Evolutionary conservation across 2,797 vertebrate genomes (phyloP).

Genomic region (Zalophus californianus): DNA sequence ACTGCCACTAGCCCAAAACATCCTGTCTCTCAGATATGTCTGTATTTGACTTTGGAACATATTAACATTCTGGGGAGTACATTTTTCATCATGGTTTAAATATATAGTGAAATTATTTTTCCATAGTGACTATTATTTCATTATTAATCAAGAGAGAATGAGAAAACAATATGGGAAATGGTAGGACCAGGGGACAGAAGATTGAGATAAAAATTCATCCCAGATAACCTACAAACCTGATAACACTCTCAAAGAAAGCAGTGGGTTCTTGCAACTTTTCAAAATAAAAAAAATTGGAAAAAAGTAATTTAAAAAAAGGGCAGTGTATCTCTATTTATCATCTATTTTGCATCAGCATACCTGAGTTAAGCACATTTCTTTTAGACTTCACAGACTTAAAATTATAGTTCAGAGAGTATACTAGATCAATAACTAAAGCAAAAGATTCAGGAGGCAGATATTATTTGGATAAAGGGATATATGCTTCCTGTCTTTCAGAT

Average conservation of each 20-base stretch:
- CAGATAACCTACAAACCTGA: not conserved
- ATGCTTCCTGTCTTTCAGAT: not conserved
- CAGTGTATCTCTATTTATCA: not conserved
- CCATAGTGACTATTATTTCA: constrained; percentile 25
- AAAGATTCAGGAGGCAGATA: constrained; percentile 1
- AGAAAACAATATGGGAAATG: constrained; percentile 41
- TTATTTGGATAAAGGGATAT: not conserved
- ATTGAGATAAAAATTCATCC: constrained; percentile 45
- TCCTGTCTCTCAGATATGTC: not conserved
- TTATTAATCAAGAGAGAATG: constrained; percentile 37
- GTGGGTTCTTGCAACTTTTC: not conserved
- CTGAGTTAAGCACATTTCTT: constrained; percentile 38
- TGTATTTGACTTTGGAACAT: constrained; percentile 20
- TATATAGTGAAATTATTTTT: constrained; percentile 59
- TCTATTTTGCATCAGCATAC: not conserved
- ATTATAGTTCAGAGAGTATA: constrained; percentile 15
- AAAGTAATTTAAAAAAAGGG: not conserved
- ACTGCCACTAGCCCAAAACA: not conserved
- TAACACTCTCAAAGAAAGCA: not conserved
- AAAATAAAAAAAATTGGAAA: not conserved
- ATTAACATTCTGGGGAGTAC: not conserved
- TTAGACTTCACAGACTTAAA: constrained; percentile 42
- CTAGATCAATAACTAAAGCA: not conserved
- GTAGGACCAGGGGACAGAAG: not conserved
- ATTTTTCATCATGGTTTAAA: constrained; percentile 32